Base-by-base conservation (phyloP, 64 coral and sea anemone species). In the Acropora yongei region DNA sequence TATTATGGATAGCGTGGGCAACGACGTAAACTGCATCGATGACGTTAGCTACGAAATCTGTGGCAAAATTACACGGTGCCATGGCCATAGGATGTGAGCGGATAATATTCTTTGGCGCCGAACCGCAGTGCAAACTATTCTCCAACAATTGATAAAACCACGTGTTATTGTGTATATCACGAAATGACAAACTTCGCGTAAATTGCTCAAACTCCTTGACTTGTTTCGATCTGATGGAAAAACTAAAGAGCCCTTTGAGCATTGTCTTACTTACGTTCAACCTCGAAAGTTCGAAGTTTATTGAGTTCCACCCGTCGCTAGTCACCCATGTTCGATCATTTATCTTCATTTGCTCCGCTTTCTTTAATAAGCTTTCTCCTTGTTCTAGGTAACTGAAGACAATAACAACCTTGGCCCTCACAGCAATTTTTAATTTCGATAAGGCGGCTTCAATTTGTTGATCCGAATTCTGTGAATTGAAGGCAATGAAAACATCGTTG, bases 311-410 rank as follows among this genome's bases (percentile, higher is more conserved):
- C 0, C 86, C 97, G 47, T 99, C 97, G 69, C 97, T 99, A 44
- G 94, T 68, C 44, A 99, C 91, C 94, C 94, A 99, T 0, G 94
- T 99, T 1, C 94, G 73, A 91, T 99, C 89, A 5, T 88, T 91
- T n/a, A 99, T 66, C 30, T 96, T 84, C 40, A 93, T 86, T 80
- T 73, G 83, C 60, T 89, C 40, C 1, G 97, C 97, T 68, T 93
- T 72, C 53, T 77, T 83, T 44, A 99, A 53, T 1, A 99, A 76
- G 30, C 72, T 49, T 10, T 90, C 91, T 60, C 91, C 94, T 30
- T 99, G 94, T 2, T 80, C 13, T 2, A 90, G 73, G 49, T 96
- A 99, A 80, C 88, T 99, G 9, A 99, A 99, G 2, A 99, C 77
- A 43, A 99, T 57, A 11, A 95, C 79, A 11, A 99, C 94, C 41